Evolutionary conservation across 2,888 invertebrate genomes (phyloP), one percentile per base, ranked within the genome.

Genomic region (Athalia cordata): DNA sequence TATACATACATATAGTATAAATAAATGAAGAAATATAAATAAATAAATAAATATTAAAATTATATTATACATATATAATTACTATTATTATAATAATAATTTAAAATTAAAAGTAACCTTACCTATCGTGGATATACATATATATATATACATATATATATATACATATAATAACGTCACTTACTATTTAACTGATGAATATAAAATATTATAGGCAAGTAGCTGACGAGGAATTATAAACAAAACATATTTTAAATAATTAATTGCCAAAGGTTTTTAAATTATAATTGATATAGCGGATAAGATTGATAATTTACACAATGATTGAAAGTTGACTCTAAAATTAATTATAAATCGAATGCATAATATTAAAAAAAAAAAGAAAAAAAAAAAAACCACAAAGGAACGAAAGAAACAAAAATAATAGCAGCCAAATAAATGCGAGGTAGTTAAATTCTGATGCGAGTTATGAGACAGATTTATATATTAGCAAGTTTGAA

Each of bases 211-310:
- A 80, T 75, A 82, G 81, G 77, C 78, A 61, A 66, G 80, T 81
- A 80, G 83, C 81, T 83, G 83, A 81, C 82, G 82, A 77, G 81
- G 78, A 81, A 82, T 82, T 82, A 81, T 80, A 83, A 81, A 88
- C 84, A 89, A 86, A 87, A 87, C 88, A 89, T 89, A 89, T 89
- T 89, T 89, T 89, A 89, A 88, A 88, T 89, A 89, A 89, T 87
- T 89, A 89, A 87, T 87, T 88, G 89, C 89, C 89, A 89, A 89
- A 89, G 84, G 85, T 87, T 89, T 88, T 88, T 86, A 88, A 86
- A 82, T 84, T 83, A 83, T 84, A 85, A 84, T 84, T 86, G 83
- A 80, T 89, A 88, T 87, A 75, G 57, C 57, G 15, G 15, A 75
- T 75, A 75, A 83, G 85, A 86, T 72, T 79, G 85, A 86, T 85